Evolutionary conservation across 2,888 invertebrate genomes (phyloP).

Genomic region (Perithous albicinctus): DNA sequence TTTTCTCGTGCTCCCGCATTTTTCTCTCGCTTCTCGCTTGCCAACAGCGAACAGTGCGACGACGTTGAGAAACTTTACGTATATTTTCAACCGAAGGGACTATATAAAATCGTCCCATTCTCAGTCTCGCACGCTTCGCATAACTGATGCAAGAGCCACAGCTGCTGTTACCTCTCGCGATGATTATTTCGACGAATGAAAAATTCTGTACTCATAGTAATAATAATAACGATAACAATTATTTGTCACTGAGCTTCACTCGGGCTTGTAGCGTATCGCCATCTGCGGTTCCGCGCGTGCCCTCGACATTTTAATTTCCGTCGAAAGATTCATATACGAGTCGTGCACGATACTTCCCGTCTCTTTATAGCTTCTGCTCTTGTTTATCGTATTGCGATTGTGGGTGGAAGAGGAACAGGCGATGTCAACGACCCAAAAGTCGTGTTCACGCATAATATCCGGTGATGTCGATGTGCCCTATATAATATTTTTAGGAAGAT

Average conservation of each 20-base stretch:
- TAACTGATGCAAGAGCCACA: constrained; percentile 78
- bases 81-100: constrained; percentile 55
- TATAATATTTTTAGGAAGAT: constrained; percentile 8
- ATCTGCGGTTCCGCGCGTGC: constrained; percentile 56
- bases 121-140: constrained; percentile 68
- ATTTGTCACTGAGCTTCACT: constrained; percentile 1
- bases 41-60: constrained; percentile 54
- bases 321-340: constrained; percentile 24
- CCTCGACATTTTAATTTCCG: constrained; percentile 30
- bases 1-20: constrained; percentile 7
- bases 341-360: constrained; percentile 26
- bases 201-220: constrained; percentile 55
- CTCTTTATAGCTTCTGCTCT: constrained; percentile 3
- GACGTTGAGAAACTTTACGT: constrained; percentile 63
- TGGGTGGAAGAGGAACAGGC: too few species aligned
- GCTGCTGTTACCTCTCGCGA: constrained; percentile 71
- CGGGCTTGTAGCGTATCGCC: constrained; percentile 6
- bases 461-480: neutral
- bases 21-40: constrained; percentile 35
- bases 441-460: constrained; percentile 10
- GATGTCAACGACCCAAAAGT: neutral
- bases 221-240: constrained; percentile 62
- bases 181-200: constrained; percentile 76
- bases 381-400: constrained; percentile 2
- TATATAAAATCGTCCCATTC: constrained; percentile 63